Evolutionary conservation across 2,113 vertebrate species (phyloP).

Genomic region (Dunckerocampus dactyliophorus): DNA sequence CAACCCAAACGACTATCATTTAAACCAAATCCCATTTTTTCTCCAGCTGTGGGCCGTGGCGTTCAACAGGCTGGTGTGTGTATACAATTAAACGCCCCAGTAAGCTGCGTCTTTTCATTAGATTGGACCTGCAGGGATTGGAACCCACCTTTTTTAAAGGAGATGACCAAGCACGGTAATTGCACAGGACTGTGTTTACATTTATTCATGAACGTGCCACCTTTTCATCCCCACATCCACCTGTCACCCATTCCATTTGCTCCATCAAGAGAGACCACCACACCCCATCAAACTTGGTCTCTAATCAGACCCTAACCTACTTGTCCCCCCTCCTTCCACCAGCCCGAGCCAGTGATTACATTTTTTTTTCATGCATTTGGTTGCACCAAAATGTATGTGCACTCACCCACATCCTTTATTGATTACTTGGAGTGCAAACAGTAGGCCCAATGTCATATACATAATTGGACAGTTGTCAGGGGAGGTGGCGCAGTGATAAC

Average conservation of each 20-base stretch:
- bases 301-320: conserved; percentile 78
- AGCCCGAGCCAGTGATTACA: conserved; percentile 92
- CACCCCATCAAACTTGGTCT: conserved; percentile 81
- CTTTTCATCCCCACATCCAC: conserved; percentile 85
- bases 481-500: conserved; percentile 84
- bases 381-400: conserved; percentile 95
- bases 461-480: conserved; percentile 99
- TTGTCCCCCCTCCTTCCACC: conserved; percentile 75
- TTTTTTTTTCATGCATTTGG: conserved; percentile 93
- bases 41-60: conserved; percentile 67
- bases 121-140: conserved; percentile 68
- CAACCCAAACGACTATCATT: conserved; percentile 70
- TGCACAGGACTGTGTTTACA: conserved; percentile 87
- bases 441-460: conserved; percentile 94
- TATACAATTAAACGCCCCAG: conserved; percentile 85
- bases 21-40: conserved; percentile 79
- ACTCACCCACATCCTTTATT: conserved; percentile 98
- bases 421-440: conserved; percentile 99
- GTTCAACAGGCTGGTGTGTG: conserved; percentile 67
- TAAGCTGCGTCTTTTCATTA: conserved; percentile 83
- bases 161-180: conserved; percentile 80
- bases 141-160: conserved; percentile 24
- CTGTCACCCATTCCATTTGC: conserved; percentile 92
- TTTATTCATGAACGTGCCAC: conserved; percentile 91
- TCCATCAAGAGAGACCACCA: conserved; percentile 75